Percentiles rank a stretch among this genome's conserved stretches.
Conservation (phyloP, 92 coral and sea anemone genomes). For the Palythoa grandiflora region DNA sequence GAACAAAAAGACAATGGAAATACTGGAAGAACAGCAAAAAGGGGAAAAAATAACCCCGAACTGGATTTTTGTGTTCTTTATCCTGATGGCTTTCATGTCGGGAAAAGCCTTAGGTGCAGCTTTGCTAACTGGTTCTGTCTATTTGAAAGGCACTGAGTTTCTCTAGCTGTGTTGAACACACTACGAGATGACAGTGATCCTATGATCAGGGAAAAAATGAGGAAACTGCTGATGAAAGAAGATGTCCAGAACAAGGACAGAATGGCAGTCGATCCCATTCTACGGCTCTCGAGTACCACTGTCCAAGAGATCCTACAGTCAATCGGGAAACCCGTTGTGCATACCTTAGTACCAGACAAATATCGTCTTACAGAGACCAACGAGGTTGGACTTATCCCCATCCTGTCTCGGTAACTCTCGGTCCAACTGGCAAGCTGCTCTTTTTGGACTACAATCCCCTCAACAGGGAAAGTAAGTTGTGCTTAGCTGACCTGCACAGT, state of each 20-base stretch:
- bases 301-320: conserved; percentile 22
- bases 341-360: conserved; percentile 52
- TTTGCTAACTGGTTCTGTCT: conserved; percentile 64
- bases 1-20: conserved; percentile 54
- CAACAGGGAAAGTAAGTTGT: conserved; percentile 37
- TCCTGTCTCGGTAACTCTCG: conserved; percentile 43
- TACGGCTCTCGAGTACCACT: conserved; percentile 27
- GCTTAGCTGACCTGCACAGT: conserved; percentile 43
- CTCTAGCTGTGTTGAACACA: conserved; percentile 45
- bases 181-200: conserved; percentile 60
- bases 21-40: conserved; percentile 28
- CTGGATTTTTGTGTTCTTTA: conserved; percentile 32
- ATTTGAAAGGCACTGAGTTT: conserved; percentile 46
- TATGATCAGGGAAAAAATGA: conserved; percentile 28
- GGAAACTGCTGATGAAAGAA: conserved; percentile 47
- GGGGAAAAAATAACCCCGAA: conserved; percentile 18
- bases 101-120: conserved; percentile 65
- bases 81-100: conserved; percentile 63
- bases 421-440: conserved; percentile 43
- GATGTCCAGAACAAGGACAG: conserved; percentile 60
- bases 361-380: conserved; percentile 45
- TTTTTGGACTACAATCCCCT: conserved; percentile 56
- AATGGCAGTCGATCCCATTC: conserved; percentile 45
- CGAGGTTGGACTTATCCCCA: conserved; percentile 57
- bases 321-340: conserved; percentile 40